A percentile compares a stretch with the other conserved stretches of the same genome.
These are phyloP conservation scores for Hyperoplus lanceolatus DNA, from an alignment of 2,797 vertebrate species.

Conservation along the genomic window DNA sequence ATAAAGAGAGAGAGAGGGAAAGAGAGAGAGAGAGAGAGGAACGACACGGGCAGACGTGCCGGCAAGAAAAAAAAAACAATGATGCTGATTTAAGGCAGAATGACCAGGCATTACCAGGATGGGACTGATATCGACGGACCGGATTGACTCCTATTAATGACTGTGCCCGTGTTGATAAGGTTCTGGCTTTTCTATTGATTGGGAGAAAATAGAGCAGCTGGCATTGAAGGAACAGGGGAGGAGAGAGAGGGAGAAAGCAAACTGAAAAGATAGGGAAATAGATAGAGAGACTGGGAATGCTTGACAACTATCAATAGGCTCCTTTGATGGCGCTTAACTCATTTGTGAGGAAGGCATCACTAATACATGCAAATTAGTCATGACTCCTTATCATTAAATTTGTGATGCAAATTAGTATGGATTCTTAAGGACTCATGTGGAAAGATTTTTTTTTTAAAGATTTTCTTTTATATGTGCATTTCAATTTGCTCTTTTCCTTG, in stretches of 20 bases:
- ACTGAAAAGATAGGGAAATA: too few relatives aligned
- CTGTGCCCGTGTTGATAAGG: slow-evolving; percentile 66
- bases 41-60: slow-evolving; percentile 60
- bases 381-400: slow-evolving; percentile 10
- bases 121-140: slow-evolving; percentile 48
- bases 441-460: slow-evolving; percentile 16
- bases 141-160: slow-evolving; percentile 60
- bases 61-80: slow-evolving; percentile 67
- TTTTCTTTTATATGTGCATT: slow-evolving; percentile 14
- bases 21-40: slow-evolving; percentile 45
- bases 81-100: slow-evolving; percentile 62
- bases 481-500: slow-evolving; percentile 15
- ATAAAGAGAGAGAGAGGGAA: slow-evolving; percentile 46
- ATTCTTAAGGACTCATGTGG: slow-evolving; percentile 15
- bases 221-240: slow-evolving; percentile 45
- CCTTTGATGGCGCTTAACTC: slow-evolving; percentile 68
- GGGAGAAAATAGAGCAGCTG: slow-evolving; percentile 68
- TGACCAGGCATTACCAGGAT: slow-evolving; percentile 49
- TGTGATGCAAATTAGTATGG: slow-evolving; percentile 6
- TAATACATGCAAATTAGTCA: slow-evolving; percentile 54
- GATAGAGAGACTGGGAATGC: slow-evolving; percentile 31
- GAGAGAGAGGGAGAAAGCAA: slow-evolving; percentile 46
- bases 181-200: slow-evolving; percentile 70
- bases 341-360: slow-evolving; percentile 60
- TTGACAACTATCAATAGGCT: slow-evolving; percentile 70